These are phyloP conservation scores for Spongilla lacustris DNA, from an alignment of 37 sponge, comb jelly and placozoan species.

Conservation along the genomic window DNA sequence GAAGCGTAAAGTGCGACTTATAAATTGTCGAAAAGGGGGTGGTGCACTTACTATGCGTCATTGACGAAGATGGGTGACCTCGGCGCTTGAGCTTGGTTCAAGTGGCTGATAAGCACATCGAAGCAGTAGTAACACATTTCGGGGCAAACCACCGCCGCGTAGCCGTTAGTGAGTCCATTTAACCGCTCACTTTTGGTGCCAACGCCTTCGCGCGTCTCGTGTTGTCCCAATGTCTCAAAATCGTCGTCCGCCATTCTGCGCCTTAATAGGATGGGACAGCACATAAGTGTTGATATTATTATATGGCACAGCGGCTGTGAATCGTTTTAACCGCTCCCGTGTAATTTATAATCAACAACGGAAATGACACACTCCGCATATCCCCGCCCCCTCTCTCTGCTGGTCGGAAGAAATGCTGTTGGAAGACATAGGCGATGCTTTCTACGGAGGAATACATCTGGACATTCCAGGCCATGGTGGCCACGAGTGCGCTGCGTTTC, in stretches of 20 bases:
- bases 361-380: not conserved
- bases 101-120: conserved; percentile 82
- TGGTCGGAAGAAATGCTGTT: not conserved
- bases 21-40: not conserved
- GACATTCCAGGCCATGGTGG: conserved; percentile 85
- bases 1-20: not conserved
- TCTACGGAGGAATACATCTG: conserved; percentile 70
- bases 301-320: not conserved
- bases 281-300: not conserved
- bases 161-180: not conserved
- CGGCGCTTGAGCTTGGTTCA: conserved; percentile 35
- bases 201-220: not conserved
- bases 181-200: not conserved
- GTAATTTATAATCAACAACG: not conserved
- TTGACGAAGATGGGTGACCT: conserved; percentile 62
- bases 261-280: not conserved
- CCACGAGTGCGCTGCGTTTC: conserved; percentile 67
- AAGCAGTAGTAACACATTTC: conserved; percentile 99
- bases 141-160: conserved; percentile 39
- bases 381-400: not conserved
- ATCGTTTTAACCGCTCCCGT: not conserved
- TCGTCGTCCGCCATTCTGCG: not conserved
- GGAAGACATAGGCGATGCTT: conserved; percentile 13
- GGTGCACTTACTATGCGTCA: conserved; percentile 72
- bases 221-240: not conserved